Base-by-base conservation (phyloP, 2,113 vertebrate genomes). In the Toxostoma redivivum region DNA sequence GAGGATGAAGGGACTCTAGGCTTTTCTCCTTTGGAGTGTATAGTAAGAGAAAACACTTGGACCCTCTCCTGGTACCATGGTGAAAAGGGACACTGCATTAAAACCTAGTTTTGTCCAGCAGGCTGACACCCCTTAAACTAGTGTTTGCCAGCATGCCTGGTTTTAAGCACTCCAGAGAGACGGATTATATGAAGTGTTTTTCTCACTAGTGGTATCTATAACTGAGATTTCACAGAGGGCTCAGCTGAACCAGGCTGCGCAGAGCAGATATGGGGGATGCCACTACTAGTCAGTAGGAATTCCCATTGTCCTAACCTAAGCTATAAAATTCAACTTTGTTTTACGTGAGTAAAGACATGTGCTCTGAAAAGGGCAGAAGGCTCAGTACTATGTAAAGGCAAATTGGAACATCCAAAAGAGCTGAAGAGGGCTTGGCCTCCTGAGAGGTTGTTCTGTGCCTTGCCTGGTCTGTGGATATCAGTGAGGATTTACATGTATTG, bases 241-340 rank as follows among this genome's bases (percentile, higher is more conserved):
- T 96, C 94, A 81, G 57, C 37, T 86, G 88, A 96, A 83, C 45
- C 6, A 70, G 81, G 60, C 64, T 95, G 65, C 53, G 17, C 12
- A 80, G 74, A 83, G 48, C 58, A 18, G 47, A 60, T 69, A 92
- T 40, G 88, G 86, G 92, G 82, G 81, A 79, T 65, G 54, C n/a
- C 13, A 22, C 73, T 88, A 83, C 82, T 90, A 90, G 71, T 86
- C 80, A 38, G 58, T 87, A 64, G 56, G 64, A 92, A 65, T 66
- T 95, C 91, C 64, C 15, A 2, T 79, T 91, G 58, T 92, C 79
- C 83, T 96, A 90, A 95, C 66, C 91, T 94, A 92, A 97, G 67
- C 54, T 92, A 86, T 92, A 85, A 88, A 93, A 94, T 92, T 48
- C 74, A 53, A 4, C 79, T 91, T 31, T 80, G 50, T 79, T 97